Evolutionary conservation across 1,140 invertebrate species (phyloP).

Genomic region (Eriocheir sinensis): DNA sequence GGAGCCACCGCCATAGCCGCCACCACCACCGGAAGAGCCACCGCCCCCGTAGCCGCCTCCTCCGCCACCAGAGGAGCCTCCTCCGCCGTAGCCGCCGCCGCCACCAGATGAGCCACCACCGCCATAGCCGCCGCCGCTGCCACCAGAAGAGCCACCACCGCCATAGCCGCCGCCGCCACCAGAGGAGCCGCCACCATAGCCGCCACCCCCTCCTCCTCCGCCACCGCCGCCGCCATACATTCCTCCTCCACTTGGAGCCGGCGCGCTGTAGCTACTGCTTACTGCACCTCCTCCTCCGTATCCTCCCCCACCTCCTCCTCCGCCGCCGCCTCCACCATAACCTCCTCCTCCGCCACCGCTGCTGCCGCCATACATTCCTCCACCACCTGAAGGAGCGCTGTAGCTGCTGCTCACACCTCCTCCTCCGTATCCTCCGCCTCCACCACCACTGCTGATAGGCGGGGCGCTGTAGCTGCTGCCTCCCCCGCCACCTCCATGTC

Average conservation of each 20-base stretch:
- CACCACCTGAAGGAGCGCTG: neutral
- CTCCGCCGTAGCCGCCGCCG: neutral
- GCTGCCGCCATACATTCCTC: neutral
- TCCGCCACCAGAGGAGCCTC: neutral
- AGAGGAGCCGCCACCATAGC: neutral
- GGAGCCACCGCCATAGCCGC: neutral
- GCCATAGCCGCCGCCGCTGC: constrained; percentile 28
- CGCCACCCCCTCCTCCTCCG: neutral
- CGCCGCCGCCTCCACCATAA: neutral
- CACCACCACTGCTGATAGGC: neutral
- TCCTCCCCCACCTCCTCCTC: neutral
- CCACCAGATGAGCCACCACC: neutral
- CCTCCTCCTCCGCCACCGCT: neutral
- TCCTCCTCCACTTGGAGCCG: neutral
- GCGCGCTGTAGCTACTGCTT: neutral
- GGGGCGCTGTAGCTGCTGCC: constrained; percentile 25
- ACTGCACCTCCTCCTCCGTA: neutral
- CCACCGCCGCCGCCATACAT: neutral
- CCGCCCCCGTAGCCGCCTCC: neutral
- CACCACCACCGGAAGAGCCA: constrained; percentile 15
- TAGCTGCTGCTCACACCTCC: neutral
- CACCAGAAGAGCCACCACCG: neutral
- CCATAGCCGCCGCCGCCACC: neutral
- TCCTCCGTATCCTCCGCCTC: too few species aligned
- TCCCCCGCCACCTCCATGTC: neutral